Conservation (phyloP, 2,113 vertebrate genomes). For the Tyrannus savana region DNA sequence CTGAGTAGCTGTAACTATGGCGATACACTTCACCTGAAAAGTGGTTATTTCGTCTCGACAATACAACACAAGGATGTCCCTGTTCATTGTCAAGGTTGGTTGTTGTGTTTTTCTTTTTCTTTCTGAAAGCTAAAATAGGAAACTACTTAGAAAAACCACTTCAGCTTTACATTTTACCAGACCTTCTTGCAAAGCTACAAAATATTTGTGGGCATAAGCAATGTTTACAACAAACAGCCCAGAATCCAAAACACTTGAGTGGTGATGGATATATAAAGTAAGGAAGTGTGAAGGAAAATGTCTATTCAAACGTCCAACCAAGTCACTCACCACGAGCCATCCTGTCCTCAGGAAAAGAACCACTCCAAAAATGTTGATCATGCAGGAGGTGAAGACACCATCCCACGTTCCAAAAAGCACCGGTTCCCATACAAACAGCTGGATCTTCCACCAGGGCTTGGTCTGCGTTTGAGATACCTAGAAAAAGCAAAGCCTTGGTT, state of each 20-base stretch:
- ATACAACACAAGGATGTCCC: not conserved
- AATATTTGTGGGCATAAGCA: not conserved
- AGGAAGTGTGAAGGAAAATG: not conserved
- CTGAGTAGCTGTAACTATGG: not conserved
- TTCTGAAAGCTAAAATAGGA: not conserved
- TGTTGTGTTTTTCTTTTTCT: not conserved
- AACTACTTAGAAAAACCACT: not conserved
- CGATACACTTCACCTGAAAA: not conserved
- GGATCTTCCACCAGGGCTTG: constrained; percentile 94
- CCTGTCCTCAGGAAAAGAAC: constrained; percentile 95
- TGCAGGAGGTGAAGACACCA: constrained; percentile 96
- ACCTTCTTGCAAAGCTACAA: not conserved
- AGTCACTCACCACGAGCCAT: constrained; percentile 90
- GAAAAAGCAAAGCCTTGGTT: not conserved
- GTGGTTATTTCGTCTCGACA: not conserved
- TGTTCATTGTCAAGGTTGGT: not conserved
- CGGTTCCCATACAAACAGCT: constrained; percentile 93
- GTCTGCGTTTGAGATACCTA: constrained; percentile 81
- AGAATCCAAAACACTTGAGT: not conserved
- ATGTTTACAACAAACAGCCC: not conserved
- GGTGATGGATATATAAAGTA: not conserved
- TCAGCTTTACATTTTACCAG: not conserved
- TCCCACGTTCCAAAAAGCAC: constrained; percentile 98
- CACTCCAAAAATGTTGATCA: constrained; percentile 99
- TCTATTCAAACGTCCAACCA: not conserved